These are phyloP conservation scores for Marasmarcha lunaedactyla DNA, from an alignment of 2,888 invertebrate species.

Conservation along the genomic window DNA sequence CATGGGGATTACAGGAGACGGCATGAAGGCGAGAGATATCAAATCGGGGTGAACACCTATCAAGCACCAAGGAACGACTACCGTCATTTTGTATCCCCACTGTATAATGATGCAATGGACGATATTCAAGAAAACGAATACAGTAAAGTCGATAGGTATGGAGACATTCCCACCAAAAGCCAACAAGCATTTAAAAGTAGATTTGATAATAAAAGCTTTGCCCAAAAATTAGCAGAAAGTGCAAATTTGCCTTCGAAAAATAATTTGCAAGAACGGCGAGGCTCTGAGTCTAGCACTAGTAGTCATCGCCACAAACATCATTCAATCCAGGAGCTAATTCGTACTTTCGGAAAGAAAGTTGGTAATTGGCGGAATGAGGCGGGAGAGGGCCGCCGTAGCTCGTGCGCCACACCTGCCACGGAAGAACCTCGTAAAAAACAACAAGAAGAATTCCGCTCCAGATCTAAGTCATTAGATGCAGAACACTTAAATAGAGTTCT, in stretches of 20 bases:
- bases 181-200: conserved; percentile 32
- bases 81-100: conserved; percentile 55
- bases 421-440: conserved; percentile 47
- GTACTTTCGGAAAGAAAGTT: conserved; percentile 81
- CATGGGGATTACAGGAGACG: conserved; percentile 35
- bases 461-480: conserved; percentile 83
- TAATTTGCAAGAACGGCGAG: conserved; percentile 33
- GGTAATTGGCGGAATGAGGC: conserved; percentile 77
- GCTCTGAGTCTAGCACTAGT: conserved; percentile 42
- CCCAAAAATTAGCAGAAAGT: conserved; percentile 47
- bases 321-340: conserved; percentile 82
- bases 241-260: conserved; percentile 27
- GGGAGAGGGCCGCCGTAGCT: conserved; percentile 53
- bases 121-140: conserved; percentile 62
- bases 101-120: conserved; percentile 56
- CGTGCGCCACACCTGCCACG: conserved; percentile 51
- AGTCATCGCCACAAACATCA: conserved; percentile 70
- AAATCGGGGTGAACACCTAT: conserved; percentile 33
- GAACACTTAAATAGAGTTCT: conserved; percentile 49
- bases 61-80: conserved; percentile 41
- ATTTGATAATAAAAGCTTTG: conserved; percentile 55
- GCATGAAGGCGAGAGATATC: conserved; percentile 42
- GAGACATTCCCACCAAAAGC: conserved; percentile 52
- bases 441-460: conserved; percentile 76
- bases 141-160: conserved; percentile 59